Percentiles rank a stretch among this genome's conserved stretches.
Conservation (phyloP, 2,888 invertebrate genomes). For the Therioaphis trifolii region DNA sequence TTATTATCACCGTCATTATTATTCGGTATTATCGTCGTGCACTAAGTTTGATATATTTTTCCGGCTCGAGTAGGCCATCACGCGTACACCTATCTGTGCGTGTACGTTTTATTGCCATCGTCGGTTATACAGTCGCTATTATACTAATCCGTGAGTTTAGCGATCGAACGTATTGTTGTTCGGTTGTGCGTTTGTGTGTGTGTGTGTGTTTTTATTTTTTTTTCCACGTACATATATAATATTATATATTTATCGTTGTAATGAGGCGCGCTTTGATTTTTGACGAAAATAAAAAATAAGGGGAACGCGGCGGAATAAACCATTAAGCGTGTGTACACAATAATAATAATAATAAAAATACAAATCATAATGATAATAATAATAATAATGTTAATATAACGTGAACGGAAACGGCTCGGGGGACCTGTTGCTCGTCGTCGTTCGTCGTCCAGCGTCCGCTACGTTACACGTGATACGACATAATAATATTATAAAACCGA, state of each 20-base stretch:
- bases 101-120: background rate
- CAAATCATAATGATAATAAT: background rate
- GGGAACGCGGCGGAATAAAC: background rate
- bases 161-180: conserved; percentile 42
- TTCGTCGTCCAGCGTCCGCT: background rate
- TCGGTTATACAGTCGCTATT: too few relatives aligned
- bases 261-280: background rate
- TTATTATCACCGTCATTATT: background rate
- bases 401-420: background rate
- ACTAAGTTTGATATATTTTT: conserved; percentile 62
- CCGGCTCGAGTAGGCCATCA: conserved; percentile 52
- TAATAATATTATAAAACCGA: too few relatives aligned
- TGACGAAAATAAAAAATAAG: background rate
- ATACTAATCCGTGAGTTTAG: conserved; percentile 57
- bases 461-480: too few relatives aligned
- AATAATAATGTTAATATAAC: too few relatives aligned
- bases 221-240: conserved; percentile 4
- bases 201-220: background rate
- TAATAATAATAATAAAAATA: background rate
- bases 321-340: too few relatives aligned
- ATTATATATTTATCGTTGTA: too few relatives aligned
- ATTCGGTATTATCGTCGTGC: background rate
- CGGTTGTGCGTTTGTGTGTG: background rate
- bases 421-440: conserved; percentile 47
- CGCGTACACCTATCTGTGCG: background rate